These are phyloP conservation scores for Clarias magur DNA, from an alignment of 2,113 vertebrate genomes.

Conservation along the genomic window DNA sequence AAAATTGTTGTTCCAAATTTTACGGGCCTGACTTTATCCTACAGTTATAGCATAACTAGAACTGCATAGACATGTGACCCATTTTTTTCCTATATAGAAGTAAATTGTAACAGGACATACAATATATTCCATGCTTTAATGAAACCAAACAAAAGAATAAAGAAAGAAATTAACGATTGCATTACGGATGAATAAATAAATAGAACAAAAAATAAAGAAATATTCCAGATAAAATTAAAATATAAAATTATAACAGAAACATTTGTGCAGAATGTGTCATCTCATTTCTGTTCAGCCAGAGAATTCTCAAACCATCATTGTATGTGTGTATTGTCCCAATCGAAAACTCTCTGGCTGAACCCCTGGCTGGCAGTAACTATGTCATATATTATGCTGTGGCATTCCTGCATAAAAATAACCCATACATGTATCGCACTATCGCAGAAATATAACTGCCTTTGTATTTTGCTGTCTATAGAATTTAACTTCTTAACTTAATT, in stretches of 20 bases:
- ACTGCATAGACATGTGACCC: not conserved
- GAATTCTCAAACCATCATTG: not conserved
- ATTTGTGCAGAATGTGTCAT: not conserved
- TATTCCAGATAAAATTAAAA: not conserved
- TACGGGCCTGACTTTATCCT: too few species aligned
- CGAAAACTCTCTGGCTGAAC: slow-evolving; percentile 15
- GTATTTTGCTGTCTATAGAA: slow-evolving; percentile 2
- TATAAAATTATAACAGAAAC: not conserved
- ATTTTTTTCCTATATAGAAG: not conserved
- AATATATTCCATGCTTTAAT: not conserved
- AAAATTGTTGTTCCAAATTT: too few species aligned
- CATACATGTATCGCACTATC: not conserved
- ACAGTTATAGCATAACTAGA: not conserved
- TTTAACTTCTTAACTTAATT: not conserved
- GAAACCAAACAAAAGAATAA: not conserved
- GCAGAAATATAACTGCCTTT: not conserved
- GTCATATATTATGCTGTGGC: not conserved
- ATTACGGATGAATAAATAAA: not conserved
- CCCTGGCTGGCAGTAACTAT: not conserved
- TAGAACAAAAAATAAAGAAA: not conserved
- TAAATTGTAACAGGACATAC: not conserved
- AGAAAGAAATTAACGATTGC: not conserved
- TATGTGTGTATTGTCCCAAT: not conserved
- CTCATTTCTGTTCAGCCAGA: slow-evolving; percentile 13
- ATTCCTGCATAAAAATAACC: not conserved